Conservation (phyloP, 2,888 invertebrate species). For the Philhelius pedissequus region DNA sequence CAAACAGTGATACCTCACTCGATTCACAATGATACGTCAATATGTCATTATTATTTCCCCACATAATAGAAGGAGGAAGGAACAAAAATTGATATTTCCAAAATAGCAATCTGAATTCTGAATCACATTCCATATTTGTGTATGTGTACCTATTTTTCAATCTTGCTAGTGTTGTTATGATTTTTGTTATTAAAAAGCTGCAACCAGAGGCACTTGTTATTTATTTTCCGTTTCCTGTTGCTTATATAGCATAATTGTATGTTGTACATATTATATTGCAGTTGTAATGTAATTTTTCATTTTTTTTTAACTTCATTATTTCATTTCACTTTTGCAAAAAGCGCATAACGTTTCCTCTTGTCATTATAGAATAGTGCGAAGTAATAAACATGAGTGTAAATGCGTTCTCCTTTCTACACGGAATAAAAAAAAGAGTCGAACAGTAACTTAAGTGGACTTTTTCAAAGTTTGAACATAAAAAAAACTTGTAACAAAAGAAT, state of each 20-base stretch:
- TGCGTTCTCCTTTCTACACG: conserved; percentile 43
- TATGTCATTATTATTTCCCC: conserved; percentile 46
- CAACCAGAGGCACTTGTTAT: conserved; percentile 44
- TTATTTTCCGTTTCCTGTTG: conserved; percentile 67
- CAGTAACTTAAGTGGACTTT: conserved; percentile 8
- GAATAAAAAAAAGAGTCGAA: conserved; percentile 1
- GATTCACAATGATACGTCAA: conserved; percentile 49
- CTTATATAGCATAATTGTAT: neutral
- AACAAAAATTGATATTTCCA: conserved; percentile 19
- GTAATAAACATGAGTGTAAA: conserved; percentile 65
- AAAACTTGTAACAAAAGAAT: neutral
- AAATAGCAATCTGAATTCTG: conserved; percentile 41
- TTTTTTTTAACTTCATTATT: conserved; percentile 19
- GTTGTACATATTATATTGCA: neutral
- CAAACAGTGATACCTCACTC: conserved; percentile 18
- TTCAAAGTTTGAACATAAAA: neutral
- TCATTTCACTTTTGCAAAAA: conserved; percentile 24
- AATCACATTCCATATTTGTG: conserved; percentile 38
- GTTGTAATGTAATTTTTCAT: conserved; percentile 32
- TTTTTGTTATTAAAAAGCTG: conserved; percentile 6
- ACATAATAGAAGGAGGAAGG: neutral
- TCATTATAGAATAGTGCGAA: conserved; percentile 64
- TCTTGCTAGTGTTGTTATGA: neutral
- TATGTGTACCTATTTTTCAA: neutral
- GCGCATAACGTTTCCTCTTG: conserved; percentile 59